These are phyloP conservation scores for Eupelmus urozonus DNA, from an alignment of 2,888 invertebrate species.

Conservation along the genomic window DNA sequence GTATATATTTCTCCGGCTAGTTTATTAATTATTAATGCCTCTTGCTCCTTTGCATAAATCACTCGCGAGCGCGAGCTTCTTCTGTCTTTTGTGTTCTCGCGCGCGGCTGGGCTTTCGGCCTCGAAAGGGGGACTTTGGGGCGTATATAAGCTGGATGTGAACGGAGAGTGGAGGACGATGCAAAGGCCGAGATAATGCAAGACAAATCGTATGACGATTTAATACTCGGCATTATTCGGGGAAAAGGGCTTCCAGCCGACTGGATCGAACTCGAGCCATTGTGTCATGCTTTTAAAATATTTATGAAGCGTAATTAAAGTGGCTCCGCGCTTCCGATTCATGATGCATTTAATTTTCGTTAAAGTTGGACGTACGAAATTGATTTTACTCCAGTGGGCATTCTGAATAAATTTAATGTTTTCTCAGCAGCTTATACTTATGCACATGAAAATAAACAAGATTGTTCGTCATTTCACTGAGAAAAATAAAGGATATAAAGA, in stretches of 20 bases:
- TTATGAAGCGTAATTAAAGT: neutral
- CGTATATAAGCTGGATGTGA: neutral
- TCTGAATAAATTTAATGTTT: too few species aligned
- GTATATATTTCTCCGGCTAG: constrained; percentile 20
- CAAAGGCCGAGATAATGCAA: constrained; percentile 43
- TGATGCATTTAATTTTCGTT: too few species aligned
- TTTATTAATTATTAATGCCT: constrained; percentile 58
- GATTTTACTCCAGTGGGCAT: too few species aligned
- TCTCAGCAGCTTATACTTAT: too few species aligned
- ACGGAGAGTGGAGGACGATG: constrained; percentile 10
- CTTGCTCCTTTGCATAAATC: constrained; percentile 48
- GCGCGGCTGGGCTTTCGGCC: neutral
- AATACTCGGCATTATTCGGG: constrained; percentile 45
- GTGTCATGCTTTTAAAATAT: constrained; percentile 20
- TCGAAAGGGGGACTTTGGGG: neutral
- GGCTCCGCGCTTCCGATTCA: neutral
- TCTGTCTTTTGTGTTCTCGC: constrained; percentile 7
- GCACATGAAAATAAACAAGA: neutral
- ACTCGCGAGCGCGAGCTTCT: constrained; percentile 13
- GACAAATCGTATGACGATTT: constrained; percentile 60
- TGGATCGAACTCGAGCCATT: too few species aligned
- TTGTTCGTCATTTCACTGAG: too few species aligned
- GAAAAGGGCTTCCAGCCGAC: too few species aligned
- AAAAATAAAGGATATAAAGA: neutral
- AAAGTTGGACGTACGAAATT: too few species aligned